Evolutionary conservation across 2,888 invertebrate genomes (phyloP), one percentile per base, ranked within the genome.

Genomic region (Halocaridina rubra): DNA sequence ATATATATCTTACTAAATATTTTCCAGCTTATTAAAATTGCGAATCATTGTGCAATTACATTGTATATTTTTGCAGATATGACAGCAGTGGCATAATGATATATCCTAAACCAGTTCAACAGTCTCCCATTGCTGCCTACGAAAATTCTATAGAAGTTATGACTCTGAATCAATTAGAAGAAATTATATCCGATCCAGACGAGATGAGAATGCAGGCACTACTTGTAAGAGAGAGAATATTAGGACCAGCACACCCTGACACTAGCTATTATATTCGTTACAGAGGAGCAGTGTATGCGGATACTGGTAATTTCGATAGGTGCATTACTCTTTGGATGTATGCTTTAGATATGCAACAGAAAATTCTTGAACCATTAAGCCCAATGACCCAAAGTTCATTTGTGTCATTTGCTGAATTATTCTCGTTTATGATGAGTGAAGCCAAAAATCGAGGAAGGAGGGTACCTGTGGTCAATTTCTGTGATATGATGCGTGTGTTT

Each of bases 291-390:
- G 95, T 98, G 88, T 98, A 98, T 92, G 98, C 98, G 57, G 98
- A 98, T 92, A 95, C 96, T 88, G 97, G 98, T 2, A 96, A 97
- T 90, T 98, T 98, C 92, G 94, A 94, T 80, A 90, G 93, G 19
- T 98, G 98, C 92, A 96, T 98, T 88, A 95, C 96, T 90, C 93
- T 98, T 88, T 98, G 98, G 98, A 96, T 97, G 91, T 98, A 98
- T 92, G 98, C 98, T 32, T 93, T 98, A 53, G 97, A 97, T 91
- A 97, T 98, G 96, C 98, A 98, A 89, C 97, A 97, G 91, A 94
- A 94, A 88, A 96, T 97, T 92, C 93, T 98, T 89, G 97, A 97
- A 89, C 96, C 98, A 24, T 93, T 98, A 76, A 97, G 96, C 91
- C 96, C 97, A 30, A 96, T 98, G 94, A 98, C 98, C 13, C 97